Percentiles rank a stretch among this genome's conserved stretches.
phyloP scores from a whole-genome alignment of 2,797 vertebrate genomes.

The Coccyzus lansbergi region DNA sequence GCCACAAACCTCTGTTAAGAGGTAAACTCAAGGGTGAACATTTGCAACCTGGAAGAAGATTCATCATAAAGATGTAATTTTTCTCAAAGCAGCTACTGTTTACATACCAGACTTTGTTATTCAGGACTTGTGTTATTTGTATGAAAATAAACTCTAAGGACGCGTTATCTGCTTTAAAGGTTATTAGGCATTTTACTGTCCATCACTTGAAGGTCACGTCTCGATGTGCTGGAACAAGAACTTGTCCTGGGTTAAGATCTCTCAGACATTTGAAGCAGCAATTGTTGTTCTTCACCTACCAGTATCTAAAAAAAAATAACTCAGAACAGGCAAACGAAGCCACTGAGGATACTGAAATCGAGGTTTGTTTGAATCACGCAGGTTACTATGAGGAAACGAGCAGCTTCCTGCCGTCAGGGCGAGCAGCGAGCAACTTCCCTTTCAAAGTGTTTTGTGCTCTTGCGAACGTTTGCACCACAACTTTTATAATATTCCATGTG shows the following conservation, averaged over 20 bases:
- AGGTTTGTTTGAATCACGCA: neutral
- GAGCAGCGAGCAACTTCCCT: neutral
- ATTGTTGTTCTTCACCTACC: neutral
- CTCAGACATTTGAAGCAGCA: neutral
- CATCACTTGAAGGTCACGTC: neutral
- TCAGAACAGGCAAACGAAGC: neutral
- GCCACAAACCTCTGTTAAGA: neutral
- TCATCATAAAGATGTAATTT: neutral
- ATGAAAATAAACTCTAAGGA: neutral
- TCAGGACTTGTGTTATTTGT: neutral
- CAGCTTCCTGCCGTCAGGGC: slow-evolving; percentile 11
- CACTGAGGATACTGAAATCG: neutral
- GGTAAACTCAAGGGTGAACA: neutral
- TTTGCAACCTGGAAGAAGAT: neutral
- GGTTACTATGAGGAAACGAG: slow-evolving; percentile 8
- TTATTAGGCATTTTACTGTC: neutral
- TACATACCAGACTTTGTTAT: neutral
- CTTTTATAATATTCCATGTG: neutral
- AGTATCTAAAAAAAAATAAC: neutral
- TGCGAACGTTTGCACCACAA: fast-evolving
- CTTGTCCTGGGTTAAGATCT: neutral
- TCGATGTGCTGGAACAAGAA: neutral
- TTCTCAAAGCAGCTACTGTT: neutral
- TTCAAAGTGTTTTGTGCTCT: neutral
- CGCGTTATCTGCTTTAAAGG: neutral